Evolutionary conservation across 2,888 invertebrate species (phyloP).

Genomic region (Capitulum mitella): DNA sequence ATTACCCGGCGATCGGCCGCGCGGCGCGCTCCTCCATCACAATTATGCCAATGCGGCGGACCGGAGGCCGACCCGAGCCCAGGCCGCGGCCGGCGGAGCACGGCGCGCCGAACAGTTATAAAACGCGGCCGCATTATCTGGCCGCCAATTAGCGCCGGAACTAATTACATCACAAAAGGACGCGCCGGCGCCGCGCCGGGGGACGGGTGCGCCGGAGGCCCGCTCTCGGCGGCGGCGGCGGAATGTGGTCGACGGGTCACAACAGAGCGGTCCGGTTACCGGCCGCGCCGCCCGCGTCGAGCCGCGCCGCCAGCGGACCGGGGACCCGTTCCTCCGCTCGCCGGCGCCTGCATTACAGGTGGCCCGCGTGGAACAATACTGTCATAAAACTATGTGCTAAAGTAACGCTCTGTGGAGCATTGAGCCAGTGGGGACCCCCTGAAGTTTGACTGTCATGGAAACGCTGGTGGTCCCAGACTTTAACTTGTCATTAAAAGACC

Average conservation of each 20-base stretch:
- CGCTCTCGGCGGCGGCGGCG: too few relatives aligned
- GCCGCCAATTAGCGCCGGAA: slow-evolving; percentile 3
- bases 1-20: background rate
- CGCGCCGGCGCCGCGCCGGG: background rate
- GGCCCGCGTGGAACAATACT: too few relatives aligned
- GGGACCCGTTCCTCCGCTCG: too few relatives aligned
- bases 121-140: background rate
- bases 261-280: background rate
- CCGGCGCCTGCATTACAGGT: too few relatives aligned
- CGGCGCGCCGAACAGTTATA: background rate
- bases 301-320: background rate
- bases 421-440: too few relatives aligned
- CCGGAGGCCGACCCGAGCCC: background rate
- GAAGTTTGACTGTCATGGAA: too few relatives aligned
- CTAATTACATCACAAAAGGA: slow-evolving; percentile 23
- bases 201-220: background rate
- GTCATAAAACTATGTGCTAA: too few relatives aligned
- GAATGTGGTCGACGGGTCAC: background rate
- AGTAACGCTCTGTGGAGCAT: too few relatives aligned
- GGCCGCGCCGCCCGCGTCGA: background rate
- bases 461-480: too few relatives aligned
- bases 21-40: background rate
- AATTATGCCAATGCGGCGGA: background rate
- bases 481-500: too few relatives aligned
- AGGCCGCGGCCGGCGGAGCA: background rate